Percentiles rank a stretch among this genome's conserved stretches.
Conservation (phyloP, 2,113 vertebrate species). For the Grallaria varia region DNA sequence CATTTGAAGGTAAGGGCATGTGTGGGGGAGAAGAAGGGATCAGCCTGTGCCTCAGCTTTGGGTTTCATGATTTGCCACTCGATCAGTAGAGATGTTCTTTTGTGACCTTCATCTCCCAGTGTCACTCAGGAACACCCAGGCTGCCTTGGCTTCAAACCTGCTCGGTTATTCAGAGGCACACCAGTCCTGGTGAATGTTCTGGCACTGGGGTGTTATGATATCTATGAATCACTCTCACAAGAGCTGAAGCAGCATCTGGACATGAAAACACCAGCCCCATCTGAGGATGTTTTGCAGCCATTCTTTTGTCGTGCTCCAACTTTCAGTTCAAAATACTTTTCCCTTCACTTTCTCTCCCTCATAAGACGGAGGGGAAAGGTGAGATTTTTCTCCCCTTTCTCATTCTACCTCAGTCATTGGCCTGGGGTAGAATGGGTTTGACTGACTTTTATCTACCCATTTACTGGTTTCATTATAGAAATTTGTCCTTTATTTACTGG, state of each 20-base stretch:
- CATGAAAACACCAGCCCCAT: neutral
- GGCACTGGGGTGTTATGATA: neutral
- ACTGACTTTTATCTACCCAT: neutral
- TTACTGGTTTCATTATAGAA: neutral
- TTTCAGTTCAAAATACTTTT: neutral
- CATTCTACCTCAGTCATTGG: neutral
- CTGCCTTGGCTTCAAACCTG: neutral
- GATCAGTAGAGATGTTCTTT: neutral
- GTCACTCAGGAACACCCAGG: neutral
- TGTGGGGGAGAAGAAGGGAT: neutral
- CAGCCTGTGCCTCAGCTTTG: neutral
- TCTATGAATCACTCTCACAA: neutral
- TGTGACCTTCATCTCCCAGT: neutral
- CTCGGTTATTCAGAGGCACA: neutral
- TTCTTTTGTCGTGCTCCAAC: neutral
- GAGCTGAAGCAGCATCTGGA: neutral
- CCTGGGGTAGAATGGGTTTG: neutral
- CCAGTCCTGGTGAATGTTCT: neutral
- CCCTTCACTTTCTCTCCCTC: neutral
- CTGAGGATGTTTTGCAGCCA: neutral
- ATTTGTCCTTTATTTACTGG: neutral
- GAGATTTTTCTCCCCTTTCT: neutral
- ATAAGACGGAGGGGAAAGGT: neutral
- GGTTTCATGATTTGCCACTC: neutral
- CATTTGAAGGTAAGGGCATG: slow-evolving; percentile 84